Percentiles rank a stretch among this genome's conserved stretches.
Conservation (phyloP, 2,888 invertebrate genomes). For the Drepana falcataria region DNA sequence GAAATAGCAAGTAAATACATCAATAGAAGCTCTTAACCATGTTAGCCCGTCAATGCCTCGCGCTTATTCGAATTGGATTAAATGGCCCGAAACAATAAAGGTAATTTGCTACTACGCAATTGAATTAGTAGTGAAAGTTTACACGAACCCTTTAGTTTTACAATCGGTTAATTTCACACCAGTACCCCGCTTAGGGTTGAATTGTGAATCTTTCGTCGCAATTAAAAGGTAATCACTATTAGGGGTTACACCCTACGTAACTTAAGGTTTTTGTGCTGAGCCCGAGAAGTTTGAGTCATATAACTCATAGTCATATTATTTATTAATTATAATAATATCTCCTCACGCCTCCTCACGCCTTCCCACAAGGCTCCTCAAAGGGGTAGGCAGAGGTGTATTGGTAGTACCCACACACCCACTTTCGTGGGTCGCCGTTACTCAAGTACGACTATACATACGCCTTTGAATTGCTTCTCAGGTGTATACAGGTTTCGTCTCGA, state of each 20-base stretch:
- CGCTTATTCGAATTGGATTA: conserved; percentile 1
- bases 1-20: too few species aligned
- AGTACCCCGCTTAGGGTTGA: neutral
- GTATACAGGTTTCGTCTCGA: too few species aligned
- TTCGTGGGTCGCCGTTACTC: too few species aligned
- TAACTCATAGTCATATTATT: too few species aligned
- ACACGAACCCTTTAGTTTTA: conserved; percentile 2
- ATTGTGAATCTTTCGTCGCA: conserved; percentile 1
- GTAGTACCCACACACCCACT: too few species aligned
- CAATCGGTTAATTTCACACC: neutral
- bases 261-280: neutral
- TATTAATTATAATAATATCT: too few species aligned
- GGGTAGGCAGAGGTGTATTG: too few species aligned
- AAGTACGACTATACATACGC: too few species aligned
- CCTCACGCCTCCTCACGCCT: too few species aligned
- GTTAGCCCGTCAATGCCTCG: neutral
- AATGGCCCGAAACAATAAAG: conserved; percentile 3
- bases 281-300: too few species aligned
- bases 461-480: too few species aligned
- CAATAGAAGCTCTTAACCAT: neutral
- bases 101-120: conserved; percentile 2
- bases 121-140: conserved; percentile 3
- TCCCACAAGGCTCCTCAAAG: too few species aligned
- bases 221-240: conserved; percentile 4
- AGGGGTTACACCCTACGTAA: neutral